Base-by-base conservation (phyloP, 1,140 invertebrate species). In the Drosophila grimshawi region DNA sequence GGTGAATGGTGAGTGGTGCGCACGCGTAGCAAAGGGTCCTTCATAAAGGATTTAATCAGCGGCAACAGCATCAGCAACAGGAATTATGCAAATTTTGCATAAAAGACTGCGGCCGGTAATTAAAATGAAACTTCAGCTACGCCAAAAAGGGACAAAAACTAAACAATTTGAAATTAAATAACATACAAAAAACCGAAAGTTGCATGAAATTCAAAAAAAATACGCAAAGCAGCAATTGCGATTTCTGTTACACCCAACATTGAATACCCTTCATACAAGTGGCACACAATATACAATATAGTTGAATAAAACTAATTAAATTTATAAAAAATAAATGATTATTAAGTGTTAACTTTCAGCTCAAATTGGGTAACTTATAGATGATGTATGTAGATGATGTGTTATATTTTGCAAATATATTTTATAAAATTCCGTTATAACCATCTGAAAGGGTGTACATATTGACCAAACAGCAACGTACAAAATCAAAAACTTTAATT, bases 21-120 rank as follows among this genome's bases (percentile, higher is more conserved):
- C 81, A 76, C 81, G 86, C 89, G 39, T 43, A 43, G 79, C 82
- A 74, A 60, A 69, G 61, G 77, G 73, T 91, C 81, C 77, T 91
- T 91, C 65, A 86, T 61, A 70, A 78, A 72, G 80, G 78, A 85
- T 78, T 79, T 66, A 69, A 70, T 73, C 71, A 55, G 61, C 46
- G 66, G 66, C 61, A 74, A 75, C 55, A 59, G 67, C 19, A 19
- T 19, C 19, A 19, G 19, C 19, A 43, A 43, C 65, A 60, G 69
- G 48, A 86, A 73, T 76, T 80, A 77, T 73, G 69, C 57, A 77
- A 77, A 73, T 73, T 56, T 62, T 33, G 64, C 43, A 79, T 33
- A 52, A 59, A 67, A 78, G 63, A 29, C 37, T n/a, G 49, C 65
- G 45, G 39, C 37, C 70, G 48, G 30, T 77, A 78, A 80, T 80